phyloP scores from a whole-genome alignment of 2,888 invertebrate genomes.

The Apamea epomidion region DNA sequence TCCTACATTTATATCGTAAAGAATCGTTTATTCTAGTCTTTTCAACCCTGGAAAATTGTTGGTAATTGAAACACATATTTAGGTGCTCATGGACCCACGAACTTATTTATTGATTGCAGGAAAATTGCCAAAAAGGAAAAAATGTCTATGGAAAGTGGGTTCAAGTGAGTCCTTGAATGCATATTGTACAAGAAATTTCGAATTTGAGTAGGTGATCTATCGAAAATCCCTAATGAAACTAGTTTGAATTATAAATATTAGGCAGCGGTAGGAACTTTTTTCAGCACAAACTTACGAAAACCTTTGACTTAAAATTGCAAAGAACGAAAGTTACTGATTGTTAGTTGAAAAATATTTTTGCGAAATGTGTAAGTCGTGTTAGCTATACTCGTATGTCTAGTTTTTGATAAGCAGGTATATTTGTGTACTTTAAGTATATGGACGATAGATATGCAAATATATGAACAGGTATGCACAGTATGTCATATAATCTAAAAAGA shows the following conservation, averaged over 20 bases:
- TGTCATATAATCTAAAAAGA: neutral
- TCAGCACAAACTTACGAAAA: neutral
- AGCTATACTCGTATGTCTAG: neutral
- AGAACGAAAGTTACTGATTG: neutral
- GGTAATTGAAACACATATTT: neutral
- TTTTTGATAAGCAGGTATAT: neutral
- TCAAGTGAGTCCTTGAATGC: neutral
- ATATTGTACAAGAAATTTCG: no score
- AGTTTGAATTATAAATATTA: neutral
- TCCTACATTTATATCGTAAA: neutral
- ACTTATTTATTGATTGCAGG: neutral
- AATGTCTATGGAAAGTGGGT: neutral
- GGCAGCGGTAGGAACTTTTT: neutral
- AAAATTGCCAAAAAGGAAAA: neutral
- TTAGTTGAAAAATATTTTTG: no score
- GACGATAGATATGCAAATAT: neutral
- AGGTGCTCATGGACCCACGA: neutral
- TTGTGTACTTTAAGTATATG: neutral
- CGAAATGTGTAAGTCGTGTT: neutral
- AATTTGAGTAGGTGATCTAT: neutral
- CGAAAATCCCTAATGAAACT: neutral
- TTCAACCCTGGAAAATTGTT: neutral
- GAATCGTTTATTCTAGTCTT: neutral
- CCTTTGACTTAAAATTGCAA: no score
- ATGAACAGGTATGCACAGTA: constrained; percentile 15